Base-by-base conservation (phyloP, 30 jellyfish, hydroid and myxozoan species). In the Pseudorhiza aurosa region DNA sequence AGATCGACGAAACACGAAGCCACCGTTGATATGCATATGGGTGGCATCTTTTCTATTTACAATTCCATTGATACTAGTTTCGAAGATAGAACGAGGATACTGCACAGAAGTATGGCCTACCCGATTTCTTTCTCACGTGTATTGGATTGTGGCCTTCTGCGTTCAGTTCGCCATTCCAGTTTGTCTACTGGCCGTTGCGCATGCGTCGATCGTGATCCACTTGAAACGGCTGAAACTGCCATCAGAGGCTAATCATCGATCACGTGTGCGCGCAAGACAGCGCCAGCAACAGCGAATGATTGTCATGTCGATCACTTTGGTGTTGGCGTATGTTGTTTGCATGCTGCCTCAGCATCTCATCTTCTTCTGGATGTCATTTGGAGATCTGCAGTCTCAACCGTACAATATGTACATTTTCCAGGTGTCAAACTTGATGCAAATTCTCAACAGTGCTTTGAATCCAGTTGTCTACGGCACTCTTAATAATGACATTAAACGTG, bases 281-380 rank as follows among this genome's bases (percentile, higher is more conserved):
- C 74, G 88, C 17, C 98, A 91, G 44, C 96, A 83, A 36, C 77
- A 77, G 24, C 59, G 59, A 28, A 42, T 85, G 42, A 49, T 84
- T 21, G 77, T 57, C 63, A 71, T 91, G 96, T 67, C 96, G 1
- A 65, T 91, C 4, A 56, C 84, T 3, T 57, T 85, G 65, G 88
- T 83, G 15, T 19, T 91, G 31, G 98, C 60, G 8, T 91, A 91
- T 49, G 82, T 73, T 11, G 44, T 84, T 8, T 91, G 98, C 60
- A 85, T 91, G 72, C 87, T 85, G 5, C 98, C 98, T 7, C 98
- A 91, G 72, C 98, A 91, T 45, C 29, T 90, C 37, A 91, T 91
- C 14, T 91, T 67, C 90, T 81, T 91, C 87, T 92, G 96, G 87
- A 64, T 73, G 68, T 43, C 50, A 2, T 91, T 65, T 57, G 95